Conservation (phyloP, 2,888 invertebrate species). For the Drosophila picticornis region DNA sequence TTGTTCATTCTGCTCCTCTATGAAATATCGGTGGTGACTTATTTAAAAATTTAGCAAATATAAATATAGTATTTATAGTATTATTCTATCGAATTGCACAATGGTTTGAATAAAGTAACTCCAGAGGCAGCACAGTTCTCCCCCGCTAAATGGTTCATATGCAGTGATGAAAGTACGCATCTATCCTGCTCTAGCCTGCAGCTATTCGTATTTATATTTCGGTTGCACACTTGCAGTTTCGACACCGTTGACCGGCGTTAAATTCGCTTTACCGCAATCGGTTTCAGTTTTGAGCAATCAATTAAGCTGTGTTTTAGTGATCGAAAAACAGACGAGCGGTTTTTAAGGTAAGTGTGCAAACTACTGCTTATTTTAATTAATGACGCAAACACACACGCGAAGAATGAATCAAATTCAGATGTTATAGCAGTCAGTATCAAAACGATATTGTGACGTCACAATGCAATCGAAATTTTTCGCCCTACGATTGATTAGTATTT, state of each 20-base stretch:
- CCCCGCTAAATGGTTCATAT: slow-evolving; percentile 13
- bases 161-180: slow-evolving; percentile 35
- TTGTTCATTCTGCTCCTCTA: slow-evolving; percentile 3
- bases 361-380: slow-evolving; percentile 28
- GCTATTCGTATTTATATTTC: slow-evolving; percentile 13
- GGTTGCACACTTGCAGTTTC: slow-evolving; percentile 28
- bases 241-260: slow-evolving; percentile 34
- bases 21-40: slow-evolving; percentile 10
- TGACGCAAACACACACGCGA: slow-evolving; percentile 20
- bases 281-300: slow-evolving; percentile 15
- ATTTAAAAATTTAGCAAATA: slow-evolving; percentile 11
- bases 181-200: slow-evolving; percentile 34
- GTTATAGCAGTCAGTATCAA: background rate
- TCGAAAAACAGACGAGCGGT: slow-evolving; percentile 31
- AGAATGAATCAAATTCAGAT: slow-evolving; percentile 1
- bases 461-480: background rate
- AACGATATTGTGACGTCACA: slow-evolving; percentile 14
- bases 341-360: slow-evolving; percentile 52
- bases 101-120: slow-evolving; percentile 5
- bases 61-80: slow-evolving; percentile 17
- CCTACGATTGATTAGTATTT: background rate
- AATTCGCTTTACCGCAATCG: slow-evolving; percentile 7
- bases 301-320: slow-evolving; percentile 16
- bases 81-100: too few relatives aligned
- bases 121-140: background rate